Base-by-base conservation (phyloP, 1,140 invertebrate species). In the Melitaea cinxia region DNA sequence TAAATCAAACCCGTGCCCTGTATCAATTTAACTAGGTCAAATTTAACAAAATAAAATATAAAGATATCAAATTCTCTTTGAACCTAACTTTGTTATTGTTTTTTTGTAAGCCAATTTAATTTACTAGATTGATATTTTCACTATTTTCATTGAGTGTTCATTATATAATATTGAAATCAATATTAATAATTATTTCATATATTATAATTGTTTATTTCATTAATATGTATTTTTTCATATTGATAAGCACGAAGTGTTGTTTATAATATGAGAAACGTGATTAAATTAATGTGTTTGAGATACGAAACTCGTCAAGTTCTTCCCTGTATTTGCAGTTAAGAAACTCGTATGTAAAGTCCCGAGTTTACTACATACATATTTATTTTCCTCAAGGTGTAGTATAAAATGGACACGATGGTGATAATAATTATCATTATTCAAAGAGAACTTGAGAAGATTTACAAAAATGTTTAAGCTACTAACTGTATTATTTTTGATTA, bases 381-480 rank as follows among this genome's bases (percentile, higher is more conserved):
- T 28, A 26, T 56, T 57, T 45, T 57, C 54, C 54, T 57, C 6
- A 57, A 57, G 3, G 35, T 49, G 10, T 4, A 50, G 33, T 61
- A 62, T 62, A 62, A 62, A 62, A 62, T n/a, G 24, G 6, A 10
- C 15, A 30, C 14, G n/a, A 7, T 15, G 9, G 4, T 15, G 9
- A 6, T 15, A 42, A 2, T 12, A 5, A 42, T 5, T 26, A 57
- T 42, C 23, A 57, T 57, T 28, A 1, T 19, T 26, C 10, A 9
- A n/a, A 39, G 14, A 15, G 7, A n/a, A 1, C 15, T 14, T 26
- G 23, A 26, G 37, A 42, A 42, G 21, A 42, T 19, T 28, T 28
- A 42, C 3, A 14, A 79, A 72, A 53, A 80, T 82, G 68, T 65
- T 58, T 15, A 73, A 75, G 63, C 10, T 73, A 57, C 17, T 72